Conservation (phyloP, 2,797 vertebrate genomes). For the Characodon lateralis region DNA sequence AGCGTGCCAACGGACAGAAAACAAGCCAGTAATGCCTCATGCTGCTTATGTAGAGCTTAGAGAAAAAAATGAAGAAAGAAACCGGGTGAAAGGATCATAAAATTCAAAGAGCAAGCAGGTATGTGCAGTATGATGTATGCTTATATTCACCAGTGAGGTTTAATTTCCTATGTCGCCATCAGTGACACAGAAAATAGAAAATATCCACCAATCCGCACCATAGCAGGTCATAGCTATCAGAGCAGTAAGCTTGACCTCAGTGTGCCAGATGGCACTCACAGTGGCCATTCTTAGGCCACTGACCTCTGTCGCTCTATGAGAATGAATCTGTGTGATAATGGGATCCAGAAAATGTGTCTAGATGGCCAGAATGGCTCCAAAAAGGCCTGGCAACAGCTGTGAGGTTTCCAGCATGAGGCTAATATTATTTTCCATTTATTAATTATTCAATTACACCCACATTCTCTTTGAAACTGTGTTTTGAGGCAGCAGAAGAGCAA, state of each 20-base stretch:
- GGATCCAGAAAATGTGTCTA: conserved; percentile 26
- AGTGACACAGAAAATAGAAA: background rate
- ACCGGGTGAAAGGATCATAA: conserved; percentile 57
- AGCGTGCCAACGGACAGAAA: conserved; percentile 78
- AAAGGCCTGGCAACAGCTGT: conserved; percentile 27
- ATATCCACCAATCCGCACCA: background rate
- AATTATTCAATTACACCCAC: background rate
- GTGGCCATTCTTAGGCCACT: conserved; percentile 64
- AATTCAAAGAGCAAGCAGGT: conserved; percentile 42
- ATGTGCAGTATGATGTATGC: conserved; percentile 20
- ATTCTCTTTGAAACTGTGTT: background rate
- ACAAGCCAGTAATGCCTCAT: conserved; percentile 81
- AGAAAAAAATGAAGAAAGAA: conserved; percentile 43
- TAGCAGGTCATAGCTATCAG: conserved; percentile 41
- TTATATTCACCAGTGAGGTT: background rate
- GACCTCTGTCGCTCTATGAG: conserved; percentile 71
- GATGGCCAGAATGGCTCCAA: conserved; percentile 22
- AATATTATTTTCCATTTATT: conserved; percentile 13
- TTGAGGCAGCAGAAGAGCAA: background rate
- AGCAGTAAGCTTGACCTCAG: conserved; percentile 59
- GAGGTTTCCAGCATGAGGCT: conserved; percentile 1
- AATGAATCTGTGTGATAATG: conserved; percentile 31
- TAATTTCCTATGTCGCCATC: background rate
- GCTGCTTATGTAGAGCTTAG: conserved; percentile 72
- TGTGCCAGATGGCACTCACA: conserved; percentile 67